These are phyloP conservation scores for Pelobates cultripes DNA, from an alignment of 2,797 vertebrate species.

Conservation along the genomic window DNA sequence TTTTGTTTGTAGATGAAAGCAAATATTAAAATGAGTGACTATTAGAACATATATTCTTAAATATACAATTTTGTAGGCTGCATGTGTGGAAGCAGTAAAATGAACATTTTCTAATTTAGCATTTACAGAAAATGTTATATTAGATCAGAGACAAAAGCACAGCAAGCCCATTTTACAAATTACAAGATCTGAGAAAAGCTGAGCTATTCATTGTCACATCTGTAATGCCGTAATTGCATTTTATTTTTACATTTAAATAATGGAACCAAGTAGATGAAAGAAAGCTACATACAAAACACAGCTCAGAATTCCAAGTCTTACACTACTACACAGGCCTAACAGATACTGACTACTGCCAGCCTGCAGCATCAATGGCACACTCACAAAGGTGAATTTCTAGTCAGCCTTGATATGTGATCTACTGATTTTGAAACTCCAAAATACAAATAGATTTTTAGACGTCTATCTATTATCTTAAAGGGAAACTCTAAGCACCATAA, in stretches of 20 bases:
- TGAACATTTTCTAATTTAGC: conserved; percentile 11
- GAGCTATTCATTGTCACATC: conserved; percentile 7
- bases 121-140: conserved; percentile 23
- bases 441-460: too few species aligned
- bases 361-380: too few species aligned
- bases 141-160: conserved; percentile 24
- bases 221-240: conserved; percentile 1
- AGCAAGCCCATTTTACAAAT: conserved; percentile 18
- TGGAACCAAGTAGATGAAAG: conserved; percentile 31
- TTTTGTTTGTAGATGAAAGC: neutral
- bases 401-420: too few species aligned
- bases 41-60: neutral
- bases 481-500: too few species aligned
- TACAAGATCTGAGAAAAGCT: conserved; percentile 18
- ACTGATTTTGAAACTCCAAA: too few species aligned
- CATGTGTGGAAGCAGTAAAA: neutral
- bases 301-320: too few species aligned
- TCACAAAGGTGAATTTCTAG: too few species aligned
- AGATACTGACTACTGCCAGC: too few species aligned
- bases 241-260: conserved; percentile 16
- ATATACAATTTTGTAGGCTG: neutral
- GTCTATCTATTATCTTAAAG: too few species aligned
- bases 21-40: neutral
- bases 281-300: neutral
- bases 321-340: too few species aligned